phyloP scores from a whole-genome alignment of 2,888 invertebrate species.

The Platypus cylindrus region DNA sequence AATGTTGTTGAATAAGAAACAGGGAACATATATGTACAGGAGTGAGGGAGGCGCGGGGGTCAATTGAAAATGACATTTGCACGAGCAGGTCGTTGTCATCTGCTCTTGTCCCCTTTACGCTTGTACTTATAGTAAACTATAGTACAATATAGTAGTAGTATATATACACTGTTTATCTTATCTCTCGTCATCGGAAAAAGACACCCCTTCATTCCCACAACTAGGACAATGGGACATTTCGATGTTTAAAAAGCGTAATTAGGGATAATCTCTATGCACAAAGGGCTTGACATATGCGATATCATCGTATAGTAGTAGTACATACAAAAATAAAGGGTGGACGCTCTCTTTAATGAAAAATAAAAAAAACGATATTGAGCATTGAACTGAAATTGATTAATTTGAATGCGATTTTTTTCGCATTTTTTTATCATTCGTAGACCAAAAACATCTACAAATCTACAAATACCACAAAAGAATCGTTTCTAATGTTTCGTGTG shows the following conservation, averaged over 20 bases:
- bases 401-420: no score
- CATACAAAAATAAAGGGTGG: no score
- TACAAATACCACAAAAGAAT: no score
- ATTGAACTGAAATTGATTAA: no score
- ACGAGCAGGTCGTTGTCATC: conserved; percentile 23
- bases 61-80: conserved; percentile 21
- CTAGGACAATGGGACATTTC: conserved; percentile 30
- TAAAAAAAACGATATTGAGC: no score
- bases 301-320: no score
- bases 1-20: no score
- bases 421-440: no score
- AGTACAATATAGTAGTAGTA: no score
- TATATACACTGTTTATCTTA: conserved; percentile 31
- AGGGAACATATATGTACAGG: conserved; percentile 2
- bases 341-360: no score
- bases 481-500: not conserved
- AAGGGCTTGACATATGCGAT: conserved; percentile 32
- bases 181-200: conserved; percentile 22
- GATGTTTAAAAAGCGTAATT: conserved; percentile 35
- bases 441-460: no score
- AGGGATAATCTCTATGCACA: conserved; percentile 31
- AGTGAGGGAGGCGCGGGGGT: conserved; percentile 5
- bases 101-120: conserved; percentile 13
- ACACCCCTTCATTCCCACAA: conserved; percentile 33
- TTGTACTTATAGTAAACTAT: no score